Base-by-base conservation (phyloP, 2,797 vertebrate genomes). In the Delichon dasypus region DNA sequence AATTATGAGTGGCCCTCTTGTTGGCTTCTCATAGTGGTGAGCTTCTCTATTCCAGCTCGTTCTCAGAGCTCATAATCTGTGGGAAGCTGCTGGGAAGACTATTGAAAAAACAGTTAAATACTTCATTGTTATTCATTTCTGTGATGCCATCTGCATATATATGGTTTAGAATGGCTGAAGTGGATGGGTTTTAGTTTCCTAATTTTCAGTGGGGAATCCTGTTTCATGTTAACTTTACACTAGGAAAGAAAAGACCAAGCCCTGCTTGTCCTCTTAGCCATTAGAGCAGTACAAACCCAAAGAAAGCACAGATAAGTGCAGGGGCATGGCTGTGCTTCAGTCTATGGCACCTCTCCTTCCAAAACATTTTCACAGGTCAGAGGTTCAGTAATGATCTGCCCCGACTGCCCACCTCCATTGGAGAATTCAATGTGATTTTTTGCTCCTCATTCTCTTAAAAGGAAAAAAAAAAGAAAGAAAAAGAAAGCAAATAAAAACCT, bases 201-300 rank as follows among this genome's bases (percentile, higher is more conserved):
- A 3, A 21, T 86, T 60, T 65, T 91, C 30, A 32, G 18, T 12
- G 12, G 19, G 29, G 34, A 75, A 72, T 88, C 34, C 51, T 54
- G 25, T 81, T 75, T 80, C 65, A 9, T 3, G 0, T 54, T 47
- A 71, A 18, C 45, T 58, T 30, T 45, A 27, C 25, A 0, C 54
- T 61, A 21, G 22, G 9, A 61, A 89, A 50, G 58, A 13, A 13
- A 55, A 42, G n/a, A 70, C 38, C 13, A 50, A 81, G 70, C 23
- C 16, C 16, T 3, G 8, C 45, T 74, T 62, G 65, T 51, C 11
- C 0, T 53, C 30, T 64, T 36, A 81, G 42, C 70, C 0, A 0
- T 40, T 55, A 51, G 76, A 77, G 15, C 8, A 25, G 74, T 10
- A 26, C 30, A 73, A 48, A 62, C 60, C 74, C n/a, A 40, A 57